These are phyloP conservation scores for Pseudobourletiella spinata DNA, from an alignment of 1,140 invertebrate species.

Conservation along the genomic window DNA sequence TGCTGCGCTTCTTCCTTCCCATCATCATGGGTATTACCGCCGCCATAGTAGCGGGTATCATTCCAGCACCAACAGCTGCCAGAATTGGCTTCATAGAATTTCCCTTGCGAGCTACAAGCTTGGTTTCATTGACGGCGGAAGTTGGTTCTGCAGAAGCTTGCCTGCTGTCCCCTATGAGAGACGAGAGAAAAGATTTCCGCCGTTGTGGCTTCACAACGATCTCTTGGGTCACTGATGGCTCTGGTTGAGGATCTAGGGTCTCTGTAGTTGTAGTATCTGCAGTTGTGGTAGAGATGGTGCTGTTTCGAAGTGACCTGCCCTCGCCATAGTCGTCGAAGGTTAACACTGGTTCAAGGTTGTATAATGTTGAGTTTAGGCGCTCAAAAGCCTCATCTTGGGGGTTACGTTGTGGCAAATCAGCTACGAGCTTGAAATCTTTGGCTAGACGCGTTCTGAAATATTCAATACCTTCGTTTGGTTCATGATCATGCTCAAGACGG, in stretches of 20 bases:
- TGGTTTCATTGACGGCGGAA: neutral
- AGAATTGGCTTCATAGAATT: conserved; percentile 14
- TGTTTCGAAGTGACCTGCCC: too few relatives aligned
- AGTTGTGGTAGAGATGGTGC: too few relatives aligned
- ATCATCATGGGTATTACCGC: conserved; percentile 26
- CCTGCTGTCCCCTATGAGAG: neutral
- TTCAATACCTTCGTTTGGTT: neutral
- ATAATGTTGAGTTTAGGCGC: conserved; percentile 25
- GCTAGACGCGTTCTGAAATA: neutral
- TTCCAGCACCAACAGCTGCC: conserved; percentile 31
- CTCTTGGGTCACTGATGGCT: too few relatives aligned
- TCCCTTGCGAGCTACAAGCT: neutral
- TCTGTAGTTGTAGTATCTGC: neutral
- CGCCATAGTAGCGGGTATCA: conserved; percentile 32
- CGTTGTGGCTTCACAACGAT: too few relatives aligned
- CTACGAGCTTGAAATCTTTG: conserved; percentile 2
- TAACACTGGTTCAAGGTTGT: conserved; percentile 22
- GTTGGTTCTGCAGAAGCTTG: neutral
- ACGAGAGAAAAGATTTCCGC: neutral
- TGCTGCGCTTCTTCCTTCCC: conserved; percentile 10
- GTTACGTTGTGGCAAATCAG: neutral
- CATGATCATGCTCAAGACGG: neutral
- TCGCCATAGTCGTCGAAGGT: too few relatives aligned
- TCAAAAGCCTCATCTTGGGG: conserved; percentile 28
- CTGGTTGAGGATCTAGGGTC: too few relatives aligned